Conservation (phyloP, 2,797 vertebrate genomes). For the Sparus aurata region DNA sequence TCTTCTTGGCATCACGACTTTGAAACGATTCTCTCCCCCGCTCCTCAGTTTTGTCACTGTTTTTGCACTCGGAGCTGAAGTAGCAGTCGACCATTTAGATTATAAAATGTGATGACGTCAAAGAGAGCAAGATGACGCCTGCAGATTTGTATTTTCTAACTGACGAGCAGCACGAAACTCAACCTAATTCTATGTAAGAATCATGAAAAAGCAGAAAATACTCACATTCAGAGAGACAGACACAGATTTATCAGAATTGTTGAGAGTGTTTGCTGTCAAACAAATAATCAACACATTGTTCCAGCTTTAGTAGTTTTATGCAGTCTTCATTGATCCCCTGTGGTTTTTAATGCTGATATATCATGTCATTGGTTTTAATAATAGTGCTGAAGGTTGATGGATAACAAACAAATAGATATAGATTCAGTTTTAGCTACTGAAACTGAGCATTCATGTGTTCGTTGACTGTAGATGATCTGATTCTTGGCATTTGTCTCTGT, state of each 20-base stretch:
- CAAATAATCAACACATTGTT: neutral
- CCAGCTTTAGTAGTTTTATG: neutral
- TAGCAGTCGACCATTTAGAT: neutral
- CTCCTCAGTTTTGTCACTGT: neutral
- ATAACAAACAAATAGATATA: neutral
- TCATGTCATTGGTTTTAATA: neutral
- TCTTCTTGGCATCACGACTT: neutral
- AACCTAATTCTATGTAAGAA: neutral
- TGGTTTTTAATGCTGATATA: neutral
- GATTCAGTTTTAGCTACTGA: neutral
- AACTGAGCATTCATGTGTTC: too few relatives aligned
- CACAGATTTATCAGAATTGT: neutral
- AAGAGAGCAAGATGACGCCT: neutral
- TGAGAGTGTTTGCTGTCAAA: neutral
- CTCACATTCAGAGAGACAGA: neutral
- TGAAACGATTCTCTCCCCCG: slow-evolving; percentile 1
- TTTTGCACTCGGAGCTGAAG: neutral
- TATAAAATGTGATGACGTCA: neutral
- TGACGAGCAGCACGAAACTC: neutral
- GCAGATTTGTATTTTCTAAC: neutral
- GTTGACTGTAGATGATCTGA: too few relatives aligned
- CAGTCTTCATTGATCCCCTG: neutral
- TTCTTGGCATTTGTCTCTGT: too few relatives aligned
- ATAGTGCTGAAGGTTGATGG: neutral
- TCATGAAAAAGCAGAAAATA: neutral